phyloP scores from a whole-genome alignment of 1,140 invertebrate species.

The Trachymyrmex cornetzi region DNA sequence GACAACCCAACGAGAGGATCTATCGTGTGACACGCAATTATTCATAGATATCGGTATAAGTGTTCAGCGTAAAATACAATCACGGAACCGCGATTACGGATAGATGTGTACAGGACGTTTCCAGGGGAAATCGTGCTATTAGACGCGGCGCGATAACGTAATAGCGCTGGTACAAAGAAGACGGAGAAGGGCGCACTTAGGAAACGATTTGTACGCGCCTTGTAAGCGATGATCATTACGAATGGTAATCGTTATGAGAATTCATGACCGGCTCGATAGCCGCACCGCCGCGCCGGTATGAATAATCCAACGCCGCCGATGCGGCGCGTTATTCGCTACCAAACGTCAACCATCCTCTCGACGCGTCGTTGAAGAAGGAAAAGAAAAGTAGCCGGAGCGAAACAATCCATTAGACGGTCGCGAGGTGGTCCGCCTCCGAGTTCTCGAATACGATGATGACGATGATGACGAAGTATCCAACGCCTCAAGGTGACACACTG shows the following conservation, averaged over 20 bases:
- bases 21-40: slow-evolving; percentile 20
- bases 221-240: slow-evolving; percentile 63
- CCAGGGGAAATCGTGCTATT: slow-evolving; percentile 41
- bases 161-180: slow-evolving; percentile 27
- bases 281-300: slow-evolving; percentile 18
- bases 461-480: slow-evolving; percentile 42
- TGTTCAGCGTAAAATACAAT: neutral
- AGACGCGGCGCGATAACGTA: slow-evolving; percentile 52
- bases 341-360: slow-evolving; percentile 22
- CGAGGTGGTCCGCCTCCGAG: slow-evolving; percentile 46
- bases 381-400: slow-evolving; percentile 18
- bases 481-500: slow-evolving; percentile 32
- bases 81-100: slow-evolving; percentile 27
- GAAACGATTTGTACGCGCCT: slow-evolving; percentile 65
- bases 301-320: slow-evolving; percentile 39
- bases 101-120: slow-evolving; percentile 30
- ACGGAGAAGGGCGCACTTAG: slow-evolving; percentile 22
- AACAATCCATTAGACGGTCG: slow-evolving; percentile 52
- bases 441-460: slow-evolving; percentile 42
- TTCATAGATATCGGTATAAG: slow-evolving; percentile 33
- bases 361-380: neutral
- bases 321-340: slow-evolving; percentile 29
- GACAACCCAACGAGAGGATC: neutral
- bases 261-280: slow-evolving; percentile 50
- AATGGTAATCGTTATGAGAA: slow-evolving; percentile 65